phyloP scores from a whole-genome alignment of 2,113 vertebrate genomes.

The Lanius ludovicianus region DNA sequence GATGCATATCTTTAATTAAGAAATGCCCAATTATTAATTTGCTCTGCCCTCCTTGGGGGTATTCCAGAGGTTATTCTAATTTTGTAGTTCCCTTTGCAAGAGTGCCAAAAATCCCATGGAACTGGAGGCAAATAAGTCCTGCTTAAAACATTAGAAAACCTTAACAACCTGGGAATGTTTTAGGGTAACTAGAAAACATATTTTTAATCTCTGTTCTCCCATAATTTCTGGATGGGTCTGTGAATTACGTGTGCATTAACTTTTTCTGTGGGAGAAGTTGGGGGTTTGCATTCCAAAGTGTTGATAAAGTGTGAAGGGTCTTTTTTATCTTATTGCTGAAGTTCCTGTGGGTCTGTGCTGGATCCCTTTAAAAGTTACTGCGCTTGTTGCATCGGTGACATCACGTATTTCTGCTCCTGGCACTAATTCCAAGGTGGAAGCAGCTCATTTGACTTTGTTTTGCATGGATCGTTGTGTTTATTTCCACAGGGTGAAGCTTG shows the following conservation, averaged over 20 bases:
- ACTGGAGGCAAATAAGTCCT: background rate
- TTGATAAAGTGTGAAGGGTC: background rate
- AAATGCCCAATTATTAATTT: background rate
- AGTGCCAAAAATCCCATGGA: background rate
- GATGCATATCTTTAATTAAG: background rate
- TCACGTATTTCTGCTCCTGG: background rate
- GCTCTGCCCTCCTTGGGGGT: background rate
- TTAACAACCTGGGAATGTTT: background rate
- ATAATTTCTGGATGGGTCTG: background rate
- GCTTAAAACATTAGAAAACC: background rate
- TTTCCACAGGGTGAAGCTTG: constrained; percentile 69
- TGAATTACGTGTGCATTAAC: background rate
- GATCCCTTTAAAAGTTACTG: background rate
- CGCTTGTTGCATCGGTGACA: background rate
- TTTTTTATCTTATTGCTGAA: background rate
- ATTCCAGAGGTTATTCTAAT: background rate
- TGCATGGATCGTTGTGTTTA: background rate
- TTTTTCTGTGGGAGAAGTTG: background rate
- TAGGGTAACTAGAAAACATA: background rate
- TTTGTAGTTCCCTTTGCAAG: background rate
- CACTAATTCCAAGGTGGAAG: background rate
- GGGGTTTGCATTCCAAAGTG: background rate
- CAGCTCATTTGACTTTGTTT: background rate
- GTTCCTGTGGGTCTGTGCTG: background rate
- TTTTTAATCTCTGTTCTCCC: background rate